Base-by-base conservation (phyloP, 2,113 vertebrate species). In the Axis porcinus region DNA sequence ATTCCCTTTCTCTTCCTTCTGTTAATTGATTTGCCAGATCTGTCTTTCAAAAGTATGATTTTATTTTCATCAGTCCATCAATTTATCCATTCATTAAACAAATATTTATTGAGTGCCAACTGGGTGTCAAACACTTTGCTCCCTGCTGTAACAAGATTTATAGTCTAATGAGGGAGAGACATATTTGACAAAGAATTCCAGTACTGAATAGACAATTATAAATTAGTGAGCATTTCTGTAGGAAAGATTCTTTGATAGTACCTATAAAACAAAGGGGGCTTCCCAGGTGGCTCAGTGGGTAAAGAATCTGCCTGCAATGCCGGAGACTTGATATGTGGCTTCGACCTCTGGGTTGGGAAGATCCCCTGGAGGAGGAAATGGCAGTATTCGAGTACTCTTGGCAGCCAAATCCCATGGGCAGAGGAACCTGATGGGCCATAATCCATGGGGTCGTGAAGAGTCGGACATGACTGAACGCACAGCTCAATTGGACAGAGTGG, bases 31-130 rank as follows among this genome's bases (percentile, higher is more conserved):
- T 91, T 94, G 55, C 82, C 89, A 97, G 89, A 57, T 92, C 86
- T 90, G 91, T 96, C 94, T 94, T 97, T 97, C 79, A 89, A 97
- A 97, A 84, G 47, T 30, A 50, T 95, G 45, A 40, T 79, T 93
- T 96, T 95, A 76, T 85, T 95, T 97, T 93, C 50, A 96, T n/a
- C 30, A 92, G 45, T 91, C 54, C 50, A 83, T 70, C n/a, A 60
- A 27, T 93, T 52, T 93, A 94, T 52, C 55, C 28, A 54, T 60
- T 94, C 30, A 54, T 60, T 95, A 52, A 88, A 84, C 57, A 93
- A 93, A 60, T 95, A 91, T 64, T 92, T 86, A 57, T 74, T 50
- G 60, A 89, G 36, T 55, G 54, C 74, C 93, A 89, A 50, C 25
- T 33, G 16, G 13, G 5, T 95, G 82, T 86, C 82, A 86, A 92